A percentile compares a stretch with the other conserved stretches of the same genome.
phyloP scores from a whole-genome alignment of 2,113 vertebrate genomes.

The Barbus barbus region DNA sequence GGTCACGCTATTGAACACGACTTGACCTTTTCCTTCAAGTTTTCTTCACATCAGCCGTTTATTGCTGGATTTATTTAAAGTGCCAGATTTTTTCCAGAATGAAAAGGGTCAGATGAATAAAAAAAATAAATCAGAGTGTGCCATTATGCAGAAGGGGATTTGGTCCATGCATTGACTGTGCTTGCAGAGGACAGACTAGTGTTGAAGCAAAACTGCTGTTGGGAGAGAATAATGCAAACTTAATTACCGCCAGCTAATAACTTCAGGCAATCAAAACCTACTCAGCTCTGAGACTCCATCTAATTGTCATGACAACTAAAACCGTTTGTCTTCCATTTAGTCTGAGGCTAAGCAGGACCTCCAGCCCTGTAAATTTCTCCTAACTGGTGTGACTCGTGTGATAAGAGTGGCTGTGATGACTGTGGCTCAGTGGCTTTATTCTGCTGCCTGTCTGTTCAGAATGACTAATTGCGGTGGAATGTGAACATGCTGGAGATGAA shows the following conservation, averaged over 20 bases:
- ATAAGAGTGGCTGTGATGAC: constrained; percentile 65
- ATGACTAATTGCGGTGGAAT: constrained; percentile 70
- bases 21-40: constrained; percentile 43
- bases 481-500: constrained; percentile 67
- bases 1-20: not conserved
- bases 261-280: constrained; percentile 67
- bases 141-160: constrained; percentile 48
- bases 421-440: constrained; percentile 59
- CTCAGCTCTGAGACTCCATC: constrained; percentile 66
- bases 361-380: constrained; percentile 50
- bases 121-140: constrained; percentile 45
- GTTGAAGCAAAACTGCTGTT: constrained; percentile 58
- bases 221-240: constrained; percentile 70
- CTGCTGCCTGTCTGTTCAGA: constrained; percentile 61
- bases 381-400: constrained; percentile 62
- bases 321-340: constrained; percentile 68
- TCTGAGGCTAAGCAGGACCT: constrained; percentile 60
- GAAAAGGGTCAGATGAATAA: constrained; percentile 46
- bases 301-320: constrained; percentile 72
- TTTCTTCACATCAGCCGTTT: constrained; percentile 35
- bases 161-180: constrained; percentile 39
- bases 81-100: constrained; percentile 51
- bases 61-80: constrained; percentile 47
- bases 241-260: constrained; percentile 77
- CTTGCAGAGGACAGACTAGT: constrained; percentile 56